Evolutionary conservation across 64 coral and sea anemone species (phyloP).

Genomic region (Montipora cactus): DNA sequence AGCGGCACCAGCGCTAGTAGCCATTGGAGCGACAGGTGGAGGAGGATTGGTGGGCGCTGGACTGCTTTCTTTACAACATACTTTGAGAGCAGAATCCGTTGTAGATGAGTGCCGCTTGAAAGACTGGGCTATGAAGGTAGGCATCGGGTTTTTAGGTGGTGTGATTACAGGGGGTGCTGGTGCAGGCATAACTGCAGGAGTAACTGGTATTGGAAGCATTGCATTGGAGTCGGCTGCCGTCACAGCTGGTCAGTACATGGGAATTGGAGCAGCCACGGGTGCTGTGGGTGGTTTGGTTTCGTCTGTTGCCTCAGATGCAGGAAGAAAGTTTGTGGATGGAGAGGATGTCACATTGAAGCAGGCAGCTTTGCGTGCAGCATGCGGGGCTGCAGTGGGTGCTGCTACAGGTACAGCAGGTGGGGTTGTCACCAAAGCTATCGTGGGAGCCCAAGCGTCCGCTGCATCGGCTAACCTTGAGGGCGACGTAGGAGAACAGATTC

Average conservation of each 20-base stretch:
- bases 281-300: constrained; percentile 15
- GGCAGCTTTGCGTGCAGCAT: neutral
- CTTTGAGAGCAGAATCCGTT: constrained; percentile 30
- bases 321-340: constrained; percentile 30
- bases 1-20: constrained; percentile 30
- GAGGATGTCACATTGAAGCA: constrained; percentile 50
- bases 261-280: constrained; percentile 42
- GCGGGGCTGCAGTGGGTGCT: constrained; percentile 42
- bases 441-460: neutral
- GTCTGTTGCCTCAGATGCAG: constrained; percentile 41
- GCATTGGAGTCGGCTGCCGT: constrained; percentile 46
- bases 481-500: constrained; percentile 29
- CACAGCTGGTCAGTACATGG: neutral
- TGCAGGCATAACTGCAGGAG: constrained; percentile 50
- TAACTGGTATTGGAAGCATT: constrained; percentile 45
- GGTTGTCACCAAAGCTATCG: constrained; percentile 37
- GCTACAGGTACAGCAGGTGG: constrained; percentile 29
- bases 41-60: constrained; percentile 40
- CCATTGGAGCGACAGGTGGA: constrained; percentile 8
- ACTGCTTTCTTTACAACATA: neutral
- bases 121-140: neutral
- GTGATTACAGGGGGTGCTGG: constrained; percentile 40
- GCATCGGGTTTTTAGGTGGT: constrained; percentile 41
- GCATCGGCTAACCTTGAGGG: constrained; percentile 45
- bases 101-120: constrained; percentile 14